These are phyloP conservation scores for Oligia fasciuncula DNA, from an alignment of 2,888 invertebrate genomes.

Conservation along the genomic window DNA sequence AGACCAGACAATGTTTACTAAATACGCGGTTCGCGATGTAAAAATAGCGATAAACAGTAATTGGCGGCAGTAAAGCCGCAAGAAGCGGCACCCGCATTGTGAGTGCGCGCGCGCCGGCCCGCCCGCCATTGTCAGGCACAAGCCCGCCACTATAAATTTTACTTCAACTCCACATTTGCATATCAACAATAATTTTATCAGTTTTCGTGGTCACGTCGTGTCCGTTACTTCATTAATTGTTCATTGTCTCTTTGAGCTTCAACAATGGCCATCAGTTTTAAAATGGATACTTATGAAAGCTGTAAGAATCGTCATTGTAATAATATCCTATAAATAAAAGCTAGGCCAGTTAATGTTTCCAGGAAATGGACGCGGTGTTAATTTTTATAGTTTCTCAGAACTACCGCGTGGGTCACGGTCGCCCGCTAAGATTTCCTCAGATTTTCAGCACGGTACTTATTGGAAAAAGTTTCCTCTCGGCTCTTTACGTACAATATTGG, in stretches of 20 bases:
- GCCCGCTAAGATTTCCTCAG: constrained; percentile 31
- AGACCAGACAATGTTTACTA: constrained; percentile 71
- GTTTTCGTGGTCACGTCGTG: constrained; percentile 71
- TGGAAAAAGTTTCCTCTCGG: not conserved
- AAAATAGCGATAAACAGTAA: constrained; percentile 76
- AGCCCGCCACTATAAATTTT: constrained; percentile 75
- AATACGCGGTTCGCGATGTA: constrained; percentile 70
- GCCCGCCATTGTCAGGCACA: constrained; percentile 73
- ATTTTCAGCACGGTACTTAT: constrained; percentile 43
- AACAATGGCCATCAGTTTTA: constrained; percentile 56
- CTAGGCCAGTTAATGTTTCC: constrained; percentile 46
- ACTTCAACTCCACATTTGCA: constrained; percentile 75
- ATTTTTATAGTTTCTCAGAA: constrained; percentile 50
- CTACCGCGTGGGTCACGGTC: constrained; percentile 23
- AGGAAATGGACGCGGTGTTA: constrained; percentile 29
- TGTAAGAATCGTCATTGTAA: constrained; percentile 49
- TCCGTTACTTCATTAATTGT: constrained; percentile 67
- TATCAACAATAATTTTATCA: constrained; percentile 78
- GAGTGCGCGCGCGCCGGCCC: constrained; percentile 57
- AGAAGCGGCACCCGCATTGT: constrained; percentile 81
- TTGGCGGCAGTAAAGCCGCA: constrained; percentile 75
- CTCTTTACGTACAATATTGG: not conserved
- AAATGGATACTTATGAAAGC: constrained; percentile 56
- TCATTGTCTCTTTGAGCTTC: constrained; percentile 56
- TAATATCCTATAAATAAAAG: constrained; percentile 50